Evolutionary conservation across 2,888 invertebrate genomes (phyloP), one percentile per base, ranked within the genome.

Genomic region (Tetragnatha montana): DNA sequence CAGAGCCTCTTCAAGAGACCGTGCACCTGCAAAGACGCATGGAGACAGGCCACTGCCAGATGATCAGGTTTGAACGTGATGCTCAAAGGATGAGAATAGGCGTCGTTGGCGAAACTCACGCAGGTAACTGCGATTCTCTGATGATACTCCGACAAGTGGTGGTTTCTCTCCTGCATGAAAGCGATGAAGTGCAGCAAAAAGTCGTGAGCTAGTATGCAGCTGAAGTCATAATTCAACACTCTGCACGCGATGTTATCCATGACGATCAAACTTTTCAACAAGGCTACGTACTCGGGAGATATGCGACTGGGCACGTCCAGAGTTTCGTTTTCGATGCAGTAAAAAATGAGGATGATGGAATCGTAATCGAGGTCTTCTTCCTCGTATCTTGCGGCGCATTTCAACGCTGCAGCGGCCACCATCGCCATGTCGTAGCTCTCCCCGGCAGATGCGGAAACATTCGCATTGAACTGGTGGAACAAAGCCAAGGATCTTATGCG

Each of bases 1-100:
- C 49, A 47, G 3, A 81, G 8, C 19, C 68, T 47, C 10, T 73
- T 47, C 3, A 60, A 60, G 4, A 81, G 68, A 49, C 80, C 85
- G 75, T 85, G 51, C 17, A 85, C 22, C 6, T 71, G 19, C 60
- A 89, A 35, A 7, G 80, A 49, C 35, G 70, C 70, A 75, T 89
- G 76, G 22, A 89, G 85, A 21, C 89, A 81, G 35, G 89, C 85
- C 17, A 89, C 49, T 19, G 85, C 71, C 10, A 81, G 81, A 50
- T 81, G 71, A 7, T 85, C 85, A 21, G 89, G 74, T 35, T 76
- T 35, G 21, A 76, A 89, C 49, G 70, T 81, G 21, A 85, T 71
- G 21, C 85, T 85, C 6, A 49, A 51, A 22, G 19, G 68, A 14
- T 70, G 22, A 14, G 73, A 68, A 35, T 85, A 89, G 19, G 85